Conservation (phyloP, 2,888 invertebrate genomes). For the Biston stratarius region DNA sequence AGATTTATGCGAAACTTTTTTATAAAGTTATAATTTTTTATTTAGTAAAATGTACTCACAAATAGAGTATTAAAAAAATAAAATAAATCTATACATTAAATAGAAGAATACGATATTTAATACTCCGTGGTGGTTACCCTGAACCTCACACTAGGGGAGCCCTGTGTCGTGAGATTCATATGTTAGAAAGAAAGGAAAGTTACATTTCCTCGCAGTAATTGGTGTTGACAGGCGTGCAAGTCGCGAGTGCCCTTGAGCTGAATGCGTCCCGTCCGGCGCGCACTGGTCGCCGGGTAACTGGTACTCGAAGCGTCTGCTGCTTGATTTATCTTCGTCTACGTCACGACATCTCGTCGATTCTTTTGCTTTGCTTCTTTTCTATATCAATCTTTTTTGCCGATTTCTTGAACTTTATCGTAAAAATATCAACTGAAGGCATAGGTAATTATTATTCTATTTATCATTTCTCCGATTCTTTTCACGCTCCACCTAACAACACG, state of each 20-base stretch:
- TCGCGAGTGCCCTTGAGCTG: slow-evolving; percentile 59
- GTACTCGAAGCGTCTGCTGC: slow-evolving; percentile 26
- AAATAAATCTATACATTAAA: too few relatives aligned
- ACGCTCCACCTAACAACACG: background rate
- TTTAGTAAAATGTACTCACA: too few relatives aligned
- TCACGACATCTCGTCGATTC: slow-evolving; percentile 23
- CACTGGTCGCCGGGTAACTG: slow-evolving; percentile 42
- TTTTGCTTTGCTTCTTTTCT: slow-evolving; percentile 25
- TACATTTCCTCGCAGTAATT: slow-evolving; percentile 47
- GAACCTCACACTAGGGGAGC: too few relatives aligned
- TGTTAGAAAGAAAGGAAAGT: background rate
- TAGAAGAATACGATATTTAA: too few relatives aligned
- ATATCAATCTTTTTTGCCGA: background rate
- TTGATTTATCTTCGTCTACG: slow-evolving; percentile 35
- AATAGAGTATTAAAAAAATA: too few relatives aligned
- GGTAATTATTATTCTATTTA: background rate
- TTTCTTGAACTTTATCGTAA: background rate
- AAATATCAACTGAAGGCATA: background rate
- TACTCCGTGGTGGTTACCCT: too few relatives aligned
- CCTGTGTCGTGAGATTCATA: too few relatives aligned
- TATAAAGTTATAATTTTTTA: background rate
- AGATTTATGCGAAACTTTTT: background rate
- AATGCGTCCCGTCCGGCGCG: slow-evolving; percentile 54
- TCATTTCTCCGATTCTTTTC: background rate
- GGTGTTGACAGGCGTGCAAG: slow-evolving; percentile 47